Evolutionary conservation across 2,113 vertebrate species (phyloP).

Genomic region (Engraulis encrasicolus): DNA sequence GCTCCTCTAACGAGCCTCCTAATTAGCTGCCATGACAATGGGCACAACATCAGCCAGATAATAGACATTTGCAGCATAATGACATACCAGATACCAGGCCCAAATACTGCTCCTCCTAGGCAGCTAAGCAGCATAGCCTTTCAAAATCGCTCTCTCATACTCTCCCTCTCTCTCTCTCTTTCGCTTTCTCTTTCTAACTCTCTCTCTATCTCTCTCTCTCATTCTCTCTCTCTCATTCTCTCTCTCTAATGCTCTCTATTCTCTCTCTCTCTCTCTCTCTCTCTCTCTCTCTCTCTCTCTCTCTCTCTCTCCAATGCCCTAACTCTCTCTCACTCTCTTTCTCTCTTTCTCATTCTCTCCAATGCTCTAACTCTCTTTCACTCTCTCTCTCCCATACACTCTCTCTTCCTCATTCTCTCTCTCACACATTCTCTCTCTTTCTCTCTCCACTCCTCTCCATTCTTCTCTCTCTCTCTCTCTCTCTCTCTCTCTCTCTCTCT

Average conservation of each 20-base stretch:
- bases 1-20: constrained; percentile 99
- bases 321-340: constrained; percentile 32
- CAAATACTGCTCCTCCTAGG: constrained; percentile 99
- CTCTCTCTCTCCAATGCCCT: neutral
- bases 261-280: neutral
- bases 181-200: constrained; percentile 17
- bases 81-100: constrained; percentile 99
- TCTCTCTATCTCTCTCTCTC: constrained; percentile 21
- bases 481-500: constrained; percentile 38
- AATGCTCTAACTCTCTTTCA: no score
- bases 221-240: neutral
- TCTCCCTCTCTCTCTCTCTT: constrained; percentile 35
- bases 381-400: no score
- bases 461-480: constrained; percentile 3
- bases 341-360: constrained; percentile 24
- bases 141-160: no score
- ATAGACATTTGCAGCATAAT: constrained; percentile 99
- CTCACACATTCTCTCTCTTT: neutral
- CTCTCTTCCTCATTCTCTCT: neutral
- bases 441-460: neutral
- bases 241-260: neutral
- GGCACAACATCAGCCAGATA: constrained; percentile 99
- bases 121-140: constrained; percentile 98
- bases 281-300: neutral
- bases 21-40: constrained; percentile 99